Conservation (phyloP, 2,888 invertebrate genomes). For the Andrena bicolor region DNA sequence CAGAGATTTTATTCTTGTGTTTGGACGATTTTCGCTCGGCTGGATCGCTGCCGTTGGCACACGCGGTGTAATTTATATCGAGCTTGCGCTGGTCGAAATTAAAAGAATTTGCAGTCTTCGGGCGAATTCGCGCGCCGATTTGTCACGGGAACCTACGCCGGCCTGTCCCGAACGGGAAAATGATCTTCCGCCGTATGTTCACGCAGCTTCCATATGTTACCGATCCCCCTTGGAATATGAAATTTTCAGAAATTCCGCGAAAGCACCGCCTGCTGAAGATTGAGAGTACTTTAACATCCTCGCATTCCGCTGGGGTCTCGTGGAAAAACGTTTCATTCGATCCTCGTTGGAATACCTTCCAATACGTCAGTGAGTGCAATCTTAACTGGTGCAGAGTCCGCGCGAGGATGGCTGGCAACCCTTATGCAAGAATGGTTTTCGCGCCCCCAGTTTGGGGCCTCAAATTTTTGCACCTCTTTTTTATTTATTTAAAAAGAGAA, state of each 20-base stretch:
- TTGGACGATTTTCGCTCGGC: neutral
- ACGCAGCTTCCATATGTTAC: conserved; percentile 8
- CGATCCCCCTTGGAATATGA: conserved; percentile 28
- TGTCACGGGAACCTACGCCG: conserved; percentile 12
- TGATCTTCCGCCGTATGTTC: conserved; percentile 16
- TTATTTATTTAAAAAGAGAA: too few species aligned
- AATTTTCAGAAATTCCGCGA: conserved; percentile 26
- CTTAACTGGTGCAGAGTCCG: neutral
- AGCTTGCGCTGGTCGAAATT: conserved; percentile 29
- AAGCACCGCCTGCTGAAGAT: conserved; percentile 18
- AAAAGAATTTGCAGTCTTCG: conserved; percentile 29
- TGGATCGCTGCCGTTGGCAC: neutral
- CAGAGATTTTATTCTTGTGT: too few species aligned
- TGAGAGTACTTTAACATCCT: neutral
- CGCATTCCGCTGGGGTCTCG: neutral
- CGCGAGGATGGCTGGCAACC: too few species aligned
- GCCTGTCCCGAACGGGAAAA: conserved; percentile 13
- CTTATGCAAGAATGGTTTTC: too few species aligned
- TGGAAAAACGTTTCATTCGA: neutral
- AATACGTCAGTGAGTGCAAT: neutral
- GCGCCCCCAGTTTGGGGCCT: too few species aligned
- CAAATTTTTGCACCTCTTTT: neutral
- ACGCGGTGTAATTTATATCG: conserved; percentile 20
- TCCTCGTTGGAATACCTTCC: neutral
- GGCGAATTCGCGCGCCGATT: conserved; percentile 39